Evolutionary conservation across 2,113 vertebrate genomes (phyloP).

Genomic region (Gallinago undulata): DNA sequence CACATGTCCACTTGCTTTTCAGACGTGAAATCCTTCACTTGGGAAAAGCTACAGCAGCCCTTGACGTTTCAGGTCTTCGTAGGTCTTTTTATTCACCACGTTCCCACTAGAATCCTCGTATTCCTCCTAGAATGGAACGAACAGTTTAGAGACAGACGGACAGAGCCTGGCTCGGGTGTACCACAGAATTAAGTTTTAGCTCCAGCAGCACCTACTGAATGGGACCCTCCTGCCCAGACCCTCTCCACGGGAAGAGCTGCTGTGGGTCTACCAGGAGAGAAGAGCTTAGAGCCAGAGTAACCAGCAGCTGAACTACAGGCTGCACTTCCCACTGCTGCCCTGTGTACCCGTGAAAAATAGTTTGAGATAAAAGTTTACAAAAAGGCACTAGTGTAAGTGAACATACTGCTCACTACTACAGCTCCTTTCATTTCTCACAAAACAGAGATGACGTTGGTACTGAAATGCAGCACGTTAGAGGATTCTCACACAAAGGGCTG

Average conservation of each 20-base stretch:
- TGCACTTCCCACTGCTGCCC: neutral
- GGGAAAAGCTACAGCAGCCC: slow-evolving; percentile 83
- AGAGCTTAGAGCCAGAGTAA: neutral
- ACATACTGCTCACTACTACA: neutral
- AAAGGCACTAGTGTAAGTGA: accelerated
- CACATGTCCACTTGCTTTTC: neutral
- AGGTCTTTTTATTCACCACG: slow-evolving; percentile 98
- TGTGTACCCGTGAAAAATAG: neutral
- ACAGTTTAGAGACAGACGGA: neutral
- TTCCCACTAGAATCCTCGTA: slow-evolving; percentile 98
- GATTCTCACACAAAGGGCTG: neutral
- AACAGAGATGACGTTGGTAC: accelerated
- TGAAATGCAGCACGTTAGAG: accelerated
- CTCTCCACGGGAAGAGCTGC: neutral
- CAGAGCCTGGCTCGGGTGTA: neutral
- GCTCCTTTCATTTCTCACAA: neutral
- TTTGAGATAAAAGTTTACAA: neutral
- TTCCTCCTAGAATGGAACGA: slow-evolving; percentile 84
- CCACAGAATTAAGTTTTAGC: neutral
- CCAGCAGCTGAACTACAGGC: neutral
- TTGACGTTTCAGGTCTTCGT: slow-evolving; percentile 96
- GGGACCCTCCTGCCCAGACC: neutral
- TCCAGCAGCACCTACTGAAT: neutral
- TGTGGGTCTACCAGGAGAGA: neutral
- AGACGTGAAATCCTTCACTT: neutral